These are phyloP conservation scores for Autographa pulchrina DNA, from an alignment of 2,888 invertebrate species.

Conservation along the genomic window DNA sequence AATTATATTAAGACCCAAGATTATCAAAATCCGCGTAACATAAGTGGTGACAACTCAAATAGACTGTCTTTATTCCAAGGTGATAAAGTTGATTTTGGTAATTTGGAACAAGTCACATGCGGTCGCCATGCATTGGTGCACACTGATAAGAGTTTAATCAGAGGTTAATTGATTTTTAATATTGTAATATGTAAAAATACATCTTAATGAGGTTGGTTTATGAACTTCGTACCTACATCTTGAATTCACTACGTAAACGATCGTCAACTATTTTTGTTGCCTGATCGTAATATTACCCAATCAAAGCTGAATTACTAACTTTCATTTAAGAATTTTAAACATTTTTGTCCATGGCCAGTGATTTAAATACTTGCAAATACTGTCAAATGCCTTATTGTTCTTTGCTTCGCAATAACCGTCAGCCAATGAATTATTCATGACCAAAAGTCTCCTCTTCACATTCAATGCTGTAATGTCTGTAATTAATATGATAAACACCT, in stretches of 20 bases:
- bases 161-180: conserved; percentile 25
- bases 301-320: not conserved
- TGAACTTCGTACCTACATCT: not conserved
- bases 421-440: not conserved
- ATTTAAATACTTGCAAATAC: not conserved
- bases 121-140: not conserved
- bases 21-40: not conserved
- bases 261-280: not conserved
- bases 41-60: not conserved
- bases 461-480: not conserved
- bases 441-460: not conserved
- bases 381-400: not conserved
- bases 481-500: conserved; percentile 3
- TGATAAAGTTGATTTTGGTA: not conserved
- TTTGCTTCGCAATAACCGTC: not conserved
- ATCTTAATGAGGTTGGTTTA: not conserved
- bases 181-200: conserved; percentile 21
- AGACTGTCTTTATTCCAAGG: not conserved
- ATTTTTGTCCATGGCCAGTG: not conserved
- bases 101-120: not conserved
- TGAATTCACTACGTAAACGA: not conserved
- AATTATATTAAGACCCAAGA: conserved; percentile 24
- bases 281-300: not conserved
- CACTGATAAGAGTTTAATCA: conserved; percentile 30
- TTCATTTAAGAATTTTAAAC: not conserved